Evolutionary conservation across 2,797 vertebrate genomes (phyloP), one percentile per base, ranked within the genome.

Genomic region (Labeo calbasu): DNA sequence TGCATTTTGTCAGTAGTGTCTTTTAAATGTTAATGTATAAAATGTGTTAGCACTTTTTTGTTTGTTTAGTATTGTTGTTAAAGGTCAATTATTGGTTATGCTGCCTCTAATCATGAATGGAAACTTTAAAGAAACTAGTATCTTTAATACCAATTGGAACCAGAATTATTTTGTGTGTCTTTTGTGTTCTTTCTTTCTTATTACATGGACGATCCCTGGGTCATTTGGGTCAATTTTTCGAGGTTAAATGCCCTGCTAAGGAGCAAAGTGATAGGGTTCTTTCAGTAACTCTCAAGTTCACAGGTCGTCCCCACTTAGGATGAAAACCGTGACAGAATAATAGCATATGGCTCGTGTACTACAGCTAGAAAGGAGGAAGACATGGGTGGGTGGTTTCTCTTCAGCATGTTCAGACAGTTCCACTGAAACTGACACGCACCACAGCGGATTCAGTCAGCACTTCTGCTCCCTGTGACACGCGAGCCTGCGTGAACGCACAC

Each of bases 351-450:
- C 57, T 63, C 0, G 9, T 0, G 1, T n/a, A 17, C 59, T 75
- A 78, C 40, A 40, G 50, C 88, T 87, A 51, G 55, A 50, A 78
- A 43, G 43, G 57, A 82, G 66, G 84, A 43, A 69, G 40, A 65
- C 40, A 43, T 50, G 83, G 68, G 86, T 72, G 69, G 85, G 86
- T 78, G 89, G 87, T 88, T 91, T 73, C 69, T 79, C 86, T 79
- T 86, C 87, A 89, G 89, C 94, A 93, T 91, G 92, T 86, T 90
- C 91, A 92, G 91, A 93, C 94, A 93, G 85, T 90, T 87, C 82
- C 80, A 90, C 84, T 91, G 92, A 94, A 93, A 95, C 93, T 94
- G 92, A 94, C 43, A 46, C 89, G 19, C 89, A 91, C 66, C 85
- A 7, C 25, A 53, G 75, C 50, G 87, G 83, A 63, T 57, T 87